Percentiles rank a stretch among this genome's conserved stretches.
phyloP scores from a whole-genome alignment of 1,140 invertebrate genomes.

The Pemphigus obesinymphae region DNA sequence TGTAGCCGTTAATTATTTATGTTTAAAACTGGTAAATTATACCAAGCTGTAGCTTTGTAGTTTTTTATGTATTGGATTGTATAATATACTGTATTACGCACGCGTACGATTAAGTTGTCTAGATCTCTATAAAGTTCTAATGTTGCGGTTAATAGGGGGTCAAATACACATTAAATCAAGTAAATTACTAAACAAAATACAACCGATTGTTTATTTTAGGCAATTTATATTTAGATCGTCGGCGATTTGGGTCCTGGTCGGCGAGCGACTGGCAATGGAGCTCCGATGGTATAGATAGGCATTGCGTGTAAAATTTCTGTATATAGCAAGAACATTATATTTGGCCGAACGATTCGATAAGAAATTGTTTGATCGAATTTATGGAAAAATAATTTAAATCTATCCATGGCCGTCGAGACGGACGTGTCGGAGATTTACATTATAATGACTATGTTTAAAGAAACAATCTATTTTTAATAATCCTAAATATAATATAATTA shows the following conservation, averaged over 20 bases:
- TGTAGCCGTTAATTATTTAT: too few relatives aligned
- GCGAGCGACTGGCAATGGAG: not conserved
- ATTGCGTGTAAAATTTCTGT: too few relatives aligned
- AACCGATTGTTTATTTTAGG: constrained; percentile 27
- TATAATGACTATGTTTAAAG: too few relatives aligned
- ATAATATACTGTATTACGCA: not conserved
- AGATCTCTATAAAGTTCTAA: not conserved
- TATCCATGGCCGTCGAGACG: too few relatives aligned
- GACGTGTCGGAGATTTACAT: too few relatives aligned
- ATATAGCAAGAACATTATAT: too few relatives aligned
- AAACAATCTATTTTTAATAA: too few relatives aligned
- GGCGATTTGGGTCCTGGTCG: not conserved
- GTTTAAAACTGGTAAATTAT: not conserved
- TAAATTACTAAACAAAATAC: constrained; percentile 18
- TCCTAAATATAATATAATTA: too few relatives aligned
- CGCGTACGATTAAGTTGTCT: not conserved
- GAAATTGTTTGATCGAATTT: too few relatives aligned
- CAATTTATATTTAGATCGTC: not conserved
- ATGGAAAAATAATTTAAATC: too few relatives aligned
- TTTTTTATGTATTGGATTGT: not conserved
- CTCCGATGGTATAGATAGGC: too few relatives aligned
- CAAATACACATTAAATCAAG: constrained; percentile 8
- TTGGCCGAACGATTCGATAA: too few relatives aligned
- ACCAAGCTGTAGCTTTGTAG: not conserved
- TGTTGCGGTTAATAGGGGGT: not conserved